A percentile compares a stretch with the other conserved stretches of the same genome.
These are phyloP conservation scores for Yasuhikotakia modesta DNA, from an alignment of 2,797 vertebrate species.

Conservation along the genomic window DNA sequence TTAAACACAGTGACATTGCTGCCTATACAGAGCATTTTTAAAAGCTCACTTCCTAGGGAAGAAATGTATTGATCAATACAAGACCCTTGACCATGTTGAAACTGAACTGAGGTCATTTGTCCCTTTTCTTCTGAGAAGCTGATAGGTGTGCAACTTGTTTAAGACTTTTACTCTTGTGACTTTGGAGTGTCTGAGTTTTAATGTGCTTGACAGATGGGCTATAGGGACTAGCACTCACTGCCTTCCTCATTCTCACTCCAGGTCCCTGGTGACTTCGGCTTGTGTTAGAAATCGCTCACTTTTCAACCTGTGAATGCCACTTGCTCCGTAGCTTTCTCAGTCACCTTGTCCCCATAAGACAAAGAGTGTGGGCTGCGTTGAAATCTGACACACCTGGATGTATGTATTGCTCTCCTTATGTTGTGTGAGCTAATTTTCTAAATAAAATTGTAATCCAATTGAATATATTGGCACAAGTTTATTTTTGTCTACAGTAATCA, in stretches of 20 bases:
- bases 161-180: constrained; percentile 22
- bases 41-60: background rate
- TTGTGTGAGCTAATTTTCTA: background rate
- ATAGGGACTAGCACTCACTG: constrained; percentile 39
- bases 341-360: constrained; percentile 22
- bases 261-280: constrained; percentile 33
- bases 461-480: too few relatives aligned
- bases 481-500: too few relatives aligned
- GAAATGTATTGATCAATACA: background rate
- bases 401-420: background rate
- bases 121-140: background rate
- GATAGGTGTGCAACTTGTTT: constrained; percentile 10
- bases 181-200: constrained; percentile 22
- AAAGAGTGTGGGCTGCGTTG: constrained; percentile 2
- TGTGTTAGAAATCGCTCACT: constrained; percentile 33
- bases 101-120: background rate
- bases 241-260: constrained; percentile 18
- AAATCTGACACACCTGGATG: background rate
- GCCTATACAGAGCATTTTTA: background rate
- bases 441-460: too few relatives aligned
- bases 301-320: constrained; percentile 12
- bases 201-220: constrained; percentile 40
- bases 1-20: too few relatives aligned
- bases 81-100: background rate
- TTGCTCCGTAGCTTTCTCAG: background rate